Conservation (phyloP, 2,888 invertebrate genomes). For the Lasioglossum vierecki region DNA sequence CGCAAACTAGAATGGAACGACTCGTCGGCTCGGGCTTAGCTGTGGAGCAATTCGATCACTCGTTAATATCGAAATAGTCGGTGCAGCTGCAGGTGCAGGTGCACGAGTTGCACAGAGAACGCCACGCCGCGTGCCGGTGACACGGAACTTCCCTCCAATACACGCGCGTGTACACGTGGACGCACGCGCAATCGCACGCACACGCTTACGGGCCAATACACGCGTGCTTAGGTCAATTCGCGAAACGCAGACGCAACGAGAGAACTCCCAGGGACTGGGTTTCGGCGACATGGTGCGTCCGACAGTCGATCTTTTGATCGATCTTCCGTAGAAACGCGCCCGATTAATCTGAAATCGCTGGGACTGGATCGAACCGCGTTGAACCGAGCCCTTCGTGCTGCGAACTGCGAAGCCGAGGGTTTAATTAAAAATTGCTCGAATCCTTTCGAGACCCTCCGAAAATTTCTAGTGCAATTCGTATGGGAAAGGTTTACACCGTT, state of each 20-base stretch:
- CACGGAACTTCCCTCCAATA: conserved; percentile 61
- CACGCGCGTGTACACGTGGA: conserved; percentile 27
- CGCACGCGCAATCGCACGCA: background rate
- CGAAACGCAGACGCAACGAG: conserved; percentile 28
- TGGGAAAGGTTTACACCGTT: background rate
- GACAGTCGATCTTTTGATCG: conserved; percentile 76
- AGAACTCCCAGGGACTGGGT: conserved; percentile 49
- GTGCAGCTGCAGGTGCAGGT: conserved; percentile 4
- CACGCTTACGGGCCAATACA: conserved; percentile 3
- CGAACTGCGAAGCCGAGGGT: background rate
- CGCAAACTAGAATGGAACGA: conserved; percentile 50
- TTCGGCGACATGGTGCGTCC: conserved; percentile 57
- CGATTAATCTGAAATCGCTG: conserved; percentile 36
- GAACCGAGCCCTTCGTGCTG: background rate
- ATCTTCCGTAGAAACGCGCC: conserved; percentile 58
- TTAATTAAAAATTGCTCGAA: background rate
- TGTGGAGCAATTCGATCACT: conserved; percentile 48
- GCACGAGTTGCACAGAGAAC: background rate
- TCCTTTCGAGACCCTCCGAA: background rate
- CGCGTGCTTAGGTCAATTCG: conserved; percentile 38
- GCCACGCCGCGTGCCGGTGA: conserved; percentile 37
- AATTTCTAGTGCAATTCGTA: background rate
- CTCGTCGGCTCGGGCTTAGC: conserved; percentile 33
- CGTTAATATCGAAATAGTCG: conserved; percentile 72
- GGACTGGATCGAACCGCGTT: conserved; percentile 1